A percentile compares a stretch with the other conserved stretches of the same genome.
phyloP scores from a whole-genome alignment of 2,888 invertebrate genomes.

The Eilema depressum region DNA sequence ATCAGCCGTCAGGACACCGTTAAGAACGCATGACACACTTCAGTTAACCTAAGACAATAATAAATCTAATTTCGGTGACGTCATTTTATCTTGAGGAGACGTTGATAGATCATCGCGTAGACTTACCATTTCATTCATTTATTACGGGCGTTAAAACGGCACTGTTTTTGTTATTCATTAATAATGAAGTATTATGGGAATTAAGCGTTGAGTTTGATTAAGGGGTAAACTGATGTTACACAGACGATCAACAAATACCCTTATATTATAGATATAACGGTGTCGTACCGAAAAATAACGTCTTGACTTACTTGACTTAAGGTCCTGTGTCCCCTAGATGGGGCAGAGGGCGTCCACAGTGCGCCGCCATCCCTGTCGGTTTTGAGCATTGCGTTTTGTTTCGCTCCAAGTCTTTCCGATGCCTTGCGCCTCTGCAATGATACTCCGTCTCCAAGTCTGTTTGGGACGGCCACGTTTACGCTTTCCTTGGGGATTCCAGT shows the following conservation, averaged over 20 bases:
- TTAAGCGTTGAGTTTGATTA: conserved; percentile 40
- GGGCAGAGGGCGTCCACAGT: no score
- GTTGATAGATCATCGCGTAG: conserved; percentile 70
- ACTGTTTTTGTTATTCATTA: conserved; percentile 54
- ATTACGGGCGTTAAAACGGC: conserved; percentile 64
- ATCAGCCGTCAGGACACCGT: conserved; percentile 65
- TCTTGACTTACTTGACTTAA: no score
- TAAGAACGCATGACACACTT: conserved; percentile 66
- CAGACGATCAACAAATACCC: not conserved
- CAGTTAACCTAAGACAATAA: conserved; percentile 71
- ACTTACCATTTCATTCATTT: conserved; percentile 72
- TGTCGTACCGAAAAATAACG: no score
- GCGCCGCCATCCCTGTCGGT: no score
- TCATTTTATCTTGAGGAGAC: conserved; percentile 61
- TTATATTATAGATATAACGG: no score
- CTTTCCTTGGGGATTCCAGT: no score
- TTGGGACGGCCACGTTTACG: no score
- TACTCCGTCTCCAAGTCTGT: no score
- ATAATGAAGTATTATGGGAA: conserved; percentile 42
- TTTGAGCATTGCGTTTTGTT: no score
- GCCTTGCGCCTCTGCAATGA: no score
- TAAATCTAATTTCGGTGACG: conserved; percentile 69
- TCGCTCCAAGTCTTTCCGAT: no score
- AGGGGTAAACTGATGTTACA: conserved; percentile 3
- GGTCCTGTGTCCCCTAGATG: no score